Evolutionary conservation across 1,140 invertebrate species (phyloP).

Genomic region (Triops cancriformis): DNA sequence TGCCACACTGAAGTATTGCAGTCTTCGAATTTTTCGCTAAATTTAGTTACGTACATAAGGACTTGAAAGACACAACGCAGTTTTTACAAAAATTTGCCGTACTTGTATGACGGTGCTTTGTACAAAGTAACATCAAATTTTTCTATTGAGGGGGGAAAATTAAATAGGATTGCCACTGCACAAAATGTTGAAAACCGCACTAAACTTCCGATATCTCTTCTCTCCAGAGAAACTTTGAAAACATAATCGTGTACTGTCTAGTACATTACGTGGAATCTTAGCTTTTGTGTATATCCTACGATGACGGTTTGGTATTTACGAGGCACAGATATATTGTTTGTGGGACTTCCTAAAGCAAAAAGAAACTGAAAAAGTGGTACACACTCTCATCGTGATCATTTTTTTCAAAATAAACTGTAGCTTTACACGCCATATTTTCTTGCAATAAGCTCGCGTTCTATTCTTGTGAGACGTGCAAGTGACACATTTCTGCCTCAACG

Average conservation of each 20-base stretch:
- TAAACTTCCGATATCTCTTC: background rate
- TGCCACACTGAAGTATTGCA: no score
- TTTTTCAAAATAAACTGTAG: background rate
- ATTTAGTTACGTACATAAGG: no score
- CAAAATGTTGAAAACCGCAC: background rate
- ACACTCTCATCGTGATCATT: no score
- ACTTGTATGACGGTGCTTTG: constrained; percentile 13
- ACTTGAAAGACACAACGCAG: no score
- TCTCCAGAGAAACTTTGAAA: background rate
- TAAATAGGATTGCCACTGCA: constrained; percentile 4
- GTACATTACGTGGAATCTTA: background rate
- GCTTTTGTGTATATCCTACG: background rate
- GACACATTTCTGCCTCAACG: background rate
- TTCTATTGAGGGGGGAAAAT: background rate
- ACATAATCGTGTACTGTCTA: background rate
- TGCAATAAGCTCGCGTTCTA: background rate
- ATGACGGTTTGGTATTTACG: no score
- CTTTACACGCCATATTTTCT: background rate
- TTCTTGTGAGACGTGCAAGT: background rate
- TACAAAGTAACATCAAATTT: background rate
- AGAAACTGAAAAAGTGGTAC: no score
- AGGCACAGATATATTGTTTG: no score
- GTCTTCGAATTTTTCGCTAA: no score
- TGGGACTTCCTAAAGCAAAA: no score
- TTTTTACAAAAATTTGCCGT: constrained; percentile 14